Evolutionary conservation across 2,113 vertebrate species (phyloP), one percentile per base, ranked within the genome.

Genomic region (Actenoides lindsayi): DNA sequence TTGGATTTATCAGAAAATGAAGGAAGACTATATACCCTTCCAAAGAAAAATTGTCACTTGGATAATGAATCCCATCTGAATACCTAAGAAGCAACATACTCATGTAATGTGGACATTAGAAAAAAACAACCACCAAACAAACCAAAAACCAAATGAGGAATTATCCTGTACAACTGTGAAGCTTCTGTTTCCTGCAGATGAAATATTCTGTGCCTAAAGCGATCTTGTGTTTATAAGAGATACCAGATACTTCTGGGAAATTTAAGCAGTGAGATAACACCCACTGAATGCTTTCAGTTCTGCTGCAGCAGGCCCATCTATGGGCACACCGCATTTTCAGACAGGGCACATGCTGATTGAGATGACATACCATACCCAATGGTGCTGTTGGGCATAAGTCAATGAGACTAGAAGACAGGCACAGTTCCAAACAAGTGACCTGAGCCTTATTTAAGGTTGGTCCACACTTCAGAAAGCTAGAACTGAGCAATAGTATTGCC

Each of bases 171-270:
- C 11, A 74, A 74, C n/a, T 48, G 35, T 42, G 46, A 89, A 91
- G 51, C 56, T 92, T 78, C 56, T n/a, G 41, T 53, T 87, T 89
- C 56, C 68, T 87, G 51, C n/a, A 89, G 64, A 89, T 70, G 14
- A 94, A 80, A 83, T 78, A 78, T 30, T 89, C 88, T 89, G 48
- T 71, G 53, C 51, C 75, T 88, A 68, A 87, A 90, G 54, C 37
- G 81, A 81, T 87, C 69, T 59, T 87, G 35, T 65, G 57, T 48
- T 93, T 63, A 8, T 35, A 78, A 65, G 53, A 93, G 56, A 73
- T 54, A 85, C n/a, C 56, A 87, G 63, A n/a, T 65, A 71, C 28
- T 80, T 95, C 78, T 51, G 46, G 42, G 37, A 92, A 94, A 84
- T 50, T 20, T 17, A 74, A 39, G 44, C 19, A 62, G 46, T 73